phyloP scores from a whole-genome alignment of 2,797 vertebrate species.

The Rhodeus uyekii region DNA sequence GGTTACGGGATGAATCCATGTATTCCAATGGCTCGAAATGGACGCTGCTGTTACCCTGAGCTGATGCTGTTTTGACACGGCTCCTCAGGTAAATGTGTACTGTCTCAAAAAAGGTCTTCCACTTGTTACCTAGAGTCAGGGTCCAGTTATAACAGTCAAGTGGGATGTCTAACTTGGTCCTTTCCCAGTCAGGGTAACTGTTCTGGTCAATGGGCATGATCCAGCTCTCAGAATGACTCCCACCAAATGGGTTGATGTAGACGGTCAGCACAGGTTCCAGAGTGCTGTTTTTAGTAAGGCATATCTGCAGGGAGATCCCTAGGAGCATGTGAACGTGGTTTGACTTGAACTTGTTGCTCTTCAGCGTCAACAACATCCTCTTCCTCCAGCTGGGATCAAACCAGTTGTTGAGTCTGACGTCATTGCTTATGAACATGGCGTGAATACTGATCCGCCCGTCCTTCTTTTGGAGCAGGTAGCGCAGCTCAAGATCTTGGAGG shows the following conservation, averaged over 20 bases:
- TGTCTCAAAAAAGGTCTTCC: conserved; percentile 99
- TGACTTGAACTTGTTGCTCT: conserved; percentile 98
- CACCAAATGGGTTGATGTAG: conserved; percentile 96
- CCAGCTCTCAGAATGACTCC: conserved; percentile 99
- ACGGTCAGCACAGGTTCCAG: conserved; percentile 92
- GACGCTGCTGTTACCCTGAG: conserved; percentile 83
- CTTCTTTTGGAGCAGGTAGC: conserved; percentile 86
- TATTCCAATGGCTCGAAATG: conserved; percentile 95
- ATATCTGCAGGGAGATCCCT: conserved; percentile 94
- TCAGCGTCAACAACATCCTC: conserved; percentile 94
- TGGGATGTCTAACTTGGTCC: conserved; percentile 93
- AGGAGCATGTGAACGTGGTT: conserved; percentile 97
- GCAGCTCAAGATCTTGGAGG: conserved; percentile 92
- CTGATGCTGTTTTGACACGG: conserved; percentile 83
- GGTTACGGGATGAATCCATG: conserved; percentile 87
- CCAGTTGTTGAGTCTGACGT: conserved; percentile 96
- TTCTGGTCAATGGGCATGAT: conserved; percentile 95
- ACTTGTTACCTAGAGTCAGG: conserved; percentile 94
- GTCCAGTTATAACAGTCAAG: conserved; percentile 98
- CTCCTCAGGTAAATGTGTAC: conserved; percentile 96
- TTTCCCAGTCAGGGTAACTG: conserved; percentile 95
- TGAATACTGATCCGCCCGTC: conserved; percentile 90
- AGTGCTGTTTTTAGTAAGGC: conserved; percentile 97
- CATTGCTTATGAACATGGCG: conserved; percentile 97
- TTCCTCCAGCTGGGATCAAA: conserved; percentile 97